Evolutionary conservation across 2,113 vertebrate species (phyloP).

Genomic region (Hyaena hyaena): DNA sequence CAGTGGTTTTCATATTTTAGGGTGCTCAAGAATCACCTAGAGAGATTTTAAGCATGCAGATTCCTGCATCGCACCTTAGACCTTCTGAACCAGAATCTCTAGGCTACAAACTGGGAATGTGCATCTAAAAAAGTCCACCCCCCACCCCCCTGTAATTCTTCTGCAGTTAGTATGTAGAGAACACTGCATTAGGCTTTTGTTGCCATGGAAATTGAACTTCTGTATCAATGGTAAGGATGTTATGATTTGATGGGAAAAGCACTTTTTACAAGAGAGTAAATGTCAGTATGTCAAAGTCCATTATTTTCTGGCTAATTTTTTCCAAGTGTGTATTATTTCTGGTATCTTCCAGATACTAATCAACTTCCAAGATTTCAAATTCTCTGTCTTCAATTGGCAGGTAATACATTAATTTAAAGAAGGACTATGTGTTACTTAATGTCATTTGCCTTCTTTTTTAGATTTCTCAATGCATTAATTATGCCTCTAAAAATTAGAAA

Average conservation of each 20-base stretch:
- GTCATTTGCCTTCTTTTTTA: background rate
- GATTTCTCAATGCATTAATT: background rate
- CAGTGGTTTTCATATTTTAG: conserved; percentile 12
- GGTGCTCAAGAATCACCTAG: background rate
- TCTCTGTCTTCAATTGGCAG: background rate
- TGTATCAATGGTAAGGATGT: conserved; percentile 5
- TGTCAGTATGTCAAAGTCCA: background rate
- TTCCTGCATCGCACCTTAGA: background rate
- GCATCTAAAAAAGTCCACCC: background rate
- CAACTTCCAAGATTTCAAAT: background rate
- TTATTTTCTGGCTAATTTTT: background rate
- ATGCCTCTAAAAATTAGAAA: background rate
- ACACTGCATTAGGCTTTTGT: background rate
- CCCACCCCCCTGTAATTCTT: background rate
- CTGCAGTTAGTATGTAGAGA: background rate
- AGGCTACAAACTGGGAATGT: background rate
- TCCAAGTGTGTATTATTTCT: background rate
- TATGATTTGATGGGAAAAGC: background rate
- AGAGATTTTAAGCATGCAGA: background rate
- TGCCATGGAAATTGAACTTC: conserved; percentile 29
- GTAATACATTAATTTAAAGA: background rate
- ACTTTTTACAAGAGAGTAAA: conserved; percentile 15
- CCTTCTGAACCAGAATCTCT: background rate
- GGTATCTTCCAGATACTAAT: background rate
- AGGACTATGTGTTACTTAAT: background rate